Evolutionary conservation across 1,140 invertebrate species (phyloP), one percentile per base, ranked within the genome.

Genomic region (Agrypnia vestita): DNA sequence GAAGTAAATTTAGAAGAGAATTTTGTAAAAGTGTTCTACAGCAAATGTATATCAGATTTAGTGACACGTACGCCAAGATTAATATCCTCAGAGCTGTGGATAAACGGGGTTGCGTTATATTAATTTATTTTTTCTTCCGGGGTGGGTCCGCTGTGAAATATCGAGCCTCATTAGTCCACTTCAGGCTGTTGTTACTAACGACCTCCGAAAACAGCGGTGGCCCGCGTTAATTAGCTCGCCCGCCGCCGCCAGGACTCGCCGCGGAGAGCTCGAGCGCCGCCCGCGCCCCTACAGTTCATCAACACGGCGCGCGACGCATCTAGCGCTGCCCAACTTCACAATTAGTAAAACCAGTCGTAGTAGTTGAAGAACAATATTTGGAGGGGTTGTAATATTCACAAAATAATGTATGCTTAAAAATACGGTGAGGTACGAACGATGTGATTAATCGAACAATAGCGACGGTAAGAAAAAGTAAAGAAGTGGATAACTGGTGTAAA

Each of bases 231-330:
- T 80, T 80, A 80, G 61, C 53, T 55, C 64, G 69, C 44, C 47
- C 74, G 64, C 25, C 21, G n/a, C 19, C 44, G 19, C 15, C 21
- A 21, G 19, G 12, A 35, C 13, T 53, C 62, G 51, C 64, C 76
- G 76, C 80, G 61, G 71, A 75, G 43, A 76, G 59, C 53, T 71
- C 47, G 17, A 49, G 67, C 67, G 35, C 21, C 49, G 25, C 61
- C 61, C 61, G 73, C 69, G 69, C 75, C 80, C 73, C 62, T 25
- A 78, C 62, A 72, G 78, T 79, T 79, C 79, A 82, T 82, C 80
- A 82, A 79, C 71, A 79, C 80, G 72, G 79, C 72, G 80, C 53
- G 55, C n/a, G 19, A n/a, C 11, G 62, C 25, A 35, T 35, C 25
- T 35, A 35, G 6, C 6, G 6, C 6, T 35, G 25, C 25, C 25